Base-by-base conservation (phyloP, 2,888 invertebrate genomes). In the Polia nebulosa region DNA sequence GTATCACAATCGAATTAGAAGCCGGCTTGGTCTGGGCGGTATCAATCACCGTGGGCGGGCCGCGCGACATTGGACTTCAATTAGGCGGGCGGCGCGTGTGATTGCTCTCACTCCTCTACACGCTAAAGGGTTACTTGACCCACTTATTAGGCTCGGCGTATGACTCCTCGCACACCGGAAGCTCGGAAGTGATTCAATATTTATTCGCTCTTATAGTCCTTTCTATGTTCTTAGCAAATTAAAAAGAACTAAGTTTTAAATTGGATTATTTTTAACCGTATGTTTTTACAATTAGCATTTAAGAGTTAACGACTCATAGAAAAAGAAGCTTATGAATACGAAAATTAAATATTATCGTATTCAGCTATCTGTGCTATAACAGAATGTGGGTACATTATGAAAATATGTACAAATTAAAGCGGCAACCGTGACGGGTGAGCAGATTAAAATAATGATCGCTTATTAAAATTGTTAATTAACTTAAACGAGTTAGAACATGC, bases 11-110 rank as follows among this genome's bases (percentile, higher is more conserved):
- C 92, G 92, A 93, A 94, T 94, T 94, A 93, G 93, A 93, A 89
- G 90, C 91, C 87, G 88, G 86, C 87, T 87, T 87, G 89, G 88
- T 88, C 90, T 90, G 92, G 92, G 90, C 90, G 92, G 94, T 94
- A 95, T 95, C 94, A 94, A 95, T 95, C 95, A 94, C 93, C 91
- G 93, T 92, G 93, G 94, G 94, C 93, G 95, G 92, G 92, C 92
- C 82, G 92, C 87, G 90, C 94, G 95, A 95, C 95, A 95, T 94
- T 95, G 95, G 94, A 94, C 94, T 95, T 95, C 95, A 95, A 95
- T 95, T 95, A 95, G 95, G 91, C 94, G 93, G 93, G 92, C 92
- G 93, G 91, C 92, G 92, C 90, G 91, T 91, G 92, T 93, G 94
- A 94, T 94, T 94, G 93, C 93, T 93, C 93, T 93, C 91, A 91